Evolutionary conservation across 2,797 vertebrate species (phyloP).

Genomic region (Syngnathus acus): DNA sequence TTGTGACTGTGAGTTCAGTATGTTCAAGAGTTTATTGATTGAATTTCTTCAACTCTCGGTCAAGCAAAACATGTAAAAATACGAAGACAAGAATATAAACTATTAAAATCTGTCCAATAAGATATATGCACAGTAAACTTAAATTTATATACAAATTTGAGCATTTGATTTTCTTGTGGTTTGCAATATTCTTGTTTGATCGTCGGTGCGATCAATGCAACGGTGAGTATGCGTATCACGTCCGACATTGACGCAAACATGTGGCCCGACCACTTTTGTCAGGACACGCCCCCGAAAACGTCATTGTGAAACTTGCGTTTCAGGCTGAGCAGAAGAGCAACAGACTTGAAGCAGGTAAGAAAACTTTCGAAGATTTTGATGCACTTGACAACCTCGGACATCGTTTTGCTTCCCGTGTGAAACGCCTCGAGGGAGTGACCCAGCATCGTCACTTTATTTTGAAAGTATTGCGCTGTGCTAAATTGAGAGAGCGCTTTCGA

Average conservation of each 20-base stretch:
- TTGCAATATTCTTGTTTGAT: too few species aligned
- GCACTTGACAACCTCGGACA: not conserved
- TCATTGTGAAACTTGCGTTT: not conserved
- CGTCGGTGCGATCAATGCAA: too few species aligned
- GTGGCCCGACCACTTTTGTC: not conserved
- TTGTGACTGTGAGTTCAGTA: not conserved
- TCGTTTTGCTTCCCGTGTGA: not conserved
- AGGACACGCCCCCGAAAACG: not conserved
- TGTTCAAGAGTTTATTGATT: too few species aligned
- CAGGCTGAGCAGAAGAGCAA: not conserved
- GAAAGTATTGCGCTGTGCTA: not conserved
- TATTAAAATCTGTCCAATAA: too few species aligned
- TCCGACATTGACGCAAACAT: not conserved
- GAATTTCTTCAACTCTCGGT: too few species aligned
- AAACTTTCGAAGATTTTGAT: not conserved
- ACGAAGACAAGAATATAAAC: too few species aligned
- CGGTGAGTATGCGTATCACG: not conserved
- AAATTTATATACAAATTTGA: too few species aligned
- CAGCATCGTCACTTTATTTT: not conserved
- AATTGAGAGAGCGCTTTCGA: not conserved
- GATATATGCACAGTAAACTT: too few species aligned
- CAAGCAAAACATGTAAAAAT: too few species aligned
- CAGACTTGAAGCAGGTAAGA: slow-evolving; percentile 1
- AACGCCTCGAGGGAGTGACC: not conserved
- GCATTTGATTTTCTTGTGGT: too few species aligned